phyloP scores from a whole-genome alignment of 2,113 vertebrate species.

The Xiphophorus couchianus region DNA sequence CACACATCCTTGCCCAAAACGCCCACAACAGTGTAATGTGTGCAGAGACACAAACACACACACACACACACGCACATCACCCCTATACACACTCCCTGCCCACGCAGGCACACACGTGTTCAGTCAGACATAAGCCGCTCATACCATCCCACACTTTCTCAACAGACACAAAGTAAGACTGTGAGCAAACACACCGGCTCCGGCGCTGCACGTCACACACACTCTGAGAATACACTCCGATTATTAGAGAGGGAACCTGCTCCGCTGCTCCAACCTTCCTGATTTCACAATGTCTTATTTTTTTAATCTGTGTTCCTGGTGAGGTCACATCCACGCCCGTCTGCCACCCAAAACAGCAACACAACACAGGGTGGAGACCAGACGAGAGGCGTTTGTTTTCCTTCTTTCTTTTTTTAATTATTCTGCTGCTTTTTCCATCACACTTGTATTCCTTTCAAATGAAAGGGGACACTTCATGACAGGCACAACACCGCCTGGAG shows the following conservation, averaged over 20 bases:
- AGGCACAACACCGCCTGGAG: constrained; percentile 67
- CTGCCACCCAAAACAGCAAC: constrained; percentile 37
- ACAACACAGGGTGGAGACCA: constrained; percentile 42
- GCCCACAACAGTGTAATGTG: constrained; percentile 68
- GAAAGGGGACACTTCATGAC: constrained; percentile 74
- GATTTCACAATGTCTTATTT: constrained; percentile 30
- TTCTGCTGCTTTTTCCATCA: constrained; percentile 48
- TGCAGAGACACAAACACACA: constrained; percentile 56
- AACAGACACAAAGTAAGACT: constrained; percentile 74
- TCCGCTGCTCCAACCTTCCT: constrained; percentile 35
- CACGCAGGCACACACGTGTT: constrained; percentile 74
- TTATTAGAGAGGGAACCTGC: constrained; percentile 33
- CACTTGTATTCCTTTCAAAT: constrained; percentile 61
- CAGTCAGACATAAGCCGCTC: constrained; percentile 79
- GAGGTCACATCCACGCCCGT: constrained; percentile 55
- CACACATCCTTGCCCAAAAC: constrained; percentile 78
- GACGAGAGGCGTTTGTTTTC: constrained; percentile 13
- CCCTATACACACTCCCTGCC: constrained; percentile 70
- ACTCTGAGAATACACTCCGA: constrained; percentile 26
- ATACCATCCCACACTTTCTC: constrained; percentile 76
- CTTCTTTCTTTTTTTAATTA: constrained; percentile 1
- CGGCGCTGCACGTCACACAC: constrained; percentile 10
- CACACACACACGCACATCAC: constrained; percentile 61
- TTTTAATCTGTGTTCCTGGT: not conserved
- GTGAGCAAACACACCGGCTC: constrained; percentile 45